Evolutionary conservation across 1,140 invertebrate genomes (phyloP), one percentile per base, ranked within the genome.

Genomic region (Goniozus legneri): DNA sequence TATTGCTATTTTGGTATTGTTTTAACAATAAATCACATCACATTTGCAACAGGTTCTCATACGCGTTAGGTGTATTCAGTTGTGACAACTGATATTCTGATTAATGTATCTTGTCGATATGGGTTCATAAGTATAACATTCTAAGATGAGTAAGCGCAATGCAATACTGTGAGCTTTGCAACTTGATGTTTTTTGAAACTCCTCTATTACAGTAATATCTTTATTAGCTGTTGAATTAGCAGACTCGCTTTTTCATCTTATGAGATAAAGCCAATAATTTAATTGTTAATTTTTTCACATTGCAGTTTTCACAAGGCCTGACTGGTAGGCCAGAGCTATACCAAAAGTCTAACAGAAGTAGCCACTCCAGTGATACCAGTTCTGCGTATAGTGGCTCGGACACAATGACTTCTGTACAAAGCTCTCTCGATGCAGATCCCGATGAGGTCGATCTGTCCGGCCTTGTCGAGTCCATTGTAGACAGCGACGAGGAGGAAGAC

Each of bases 351-450:
- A 90, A 89, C 65, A 80, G 89, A 46, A 87, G 85, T 60, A 91
- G 88, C 14, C 91, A 93, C 67, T 91, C 90, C 20, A 94, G 91
- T 69, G 93, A 97, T 71, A 96, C 93, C 2, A 95, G 91, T 71
- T 95, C 91, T 50, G 93, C 91, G 32, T 96, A 96, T 72, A 94
- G 91, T 61, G 94, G 93, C 21, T 95, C 91, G 39, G 93, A 97
- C 78, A 95, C 93, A 50, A 96, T 97, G 92, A 92, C 92, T 61
- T 91, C 88, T 37, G 88, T 89, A 38, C 89, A 92, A 67, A 87
- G 87, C 56, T 88, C 86, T 3, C 64, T 79, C 15, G 86, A 91
- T 45, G 81, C 88, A 52, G 89, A 92, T 75, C 85, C 86, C 33
- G 90, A 94, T 59, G 92, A 95, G 67, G 85, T 94, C 22, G 95